phyloP scores from a whole-genome alignment of 2,888 invertebrate genomes.

The Adelognathus sp. region DNA sequence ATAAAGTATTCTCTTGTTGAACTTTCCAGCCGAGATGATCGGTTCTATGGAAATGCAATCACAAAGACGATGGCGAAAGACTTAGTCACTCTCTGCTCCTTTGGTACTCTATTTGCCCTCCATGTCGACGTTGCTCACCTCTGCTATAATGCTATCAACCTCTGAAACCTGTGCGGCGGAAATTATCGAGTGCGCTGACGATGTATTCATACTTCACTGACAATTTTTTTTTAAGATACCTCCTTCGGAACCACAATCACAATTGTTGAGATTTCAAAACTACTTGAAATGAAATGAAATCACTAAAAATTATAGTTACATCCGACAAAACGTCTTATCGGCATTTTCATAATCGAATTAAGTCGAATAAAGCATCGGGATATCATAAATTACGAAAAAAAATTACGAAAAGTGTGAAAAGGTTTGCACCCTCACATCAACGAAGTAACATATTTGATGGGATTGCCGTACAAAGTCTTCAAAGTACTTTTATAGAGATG shows the following conservation, averaged over 20 bases:
- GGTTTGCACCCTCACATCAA: too few relatives aligned
- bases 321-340: too few relatives aligned
- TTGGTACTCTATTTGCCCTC: neutral
- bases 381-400: too few relatives aligned
- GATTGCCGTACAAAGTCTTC: too few relatives aligned
- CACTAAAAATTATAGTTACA: too few relatives aligned
- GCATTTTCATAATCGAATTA: too few relatives aligned
- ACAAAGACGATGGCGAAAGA: constrained; percentile 61
- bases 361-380: too few relatives aligned
- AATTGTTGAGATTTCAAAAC: too few relatives aligned
- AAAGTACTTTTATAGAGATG: too few relatives aligned
- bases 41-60: constrained; percentile 76
- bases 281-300: too few relatives aligned
- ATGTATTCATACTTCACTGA: neutral
- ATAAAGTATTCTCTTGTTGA: constrained; percentile 21
- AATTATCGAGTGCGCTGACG: neutral
- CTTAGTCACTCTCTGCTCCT: constrained; percentile 2
- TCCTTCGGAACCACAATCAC: neutral
- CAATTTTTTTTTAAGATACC: neutral
- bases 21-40: constrained; percentile 63
- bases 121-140: neutral
- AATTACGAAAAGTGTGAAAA: too few relatives aligned
- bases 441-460: too few relatives aligned
- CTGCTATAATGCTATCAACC: neutral
- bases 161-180: neutral